These are phyloP conservation scores for Cephus nigrinus DNA, from an alignment of 2,888 invertebrate genomes.

Conservation along the genomic window DNA sequence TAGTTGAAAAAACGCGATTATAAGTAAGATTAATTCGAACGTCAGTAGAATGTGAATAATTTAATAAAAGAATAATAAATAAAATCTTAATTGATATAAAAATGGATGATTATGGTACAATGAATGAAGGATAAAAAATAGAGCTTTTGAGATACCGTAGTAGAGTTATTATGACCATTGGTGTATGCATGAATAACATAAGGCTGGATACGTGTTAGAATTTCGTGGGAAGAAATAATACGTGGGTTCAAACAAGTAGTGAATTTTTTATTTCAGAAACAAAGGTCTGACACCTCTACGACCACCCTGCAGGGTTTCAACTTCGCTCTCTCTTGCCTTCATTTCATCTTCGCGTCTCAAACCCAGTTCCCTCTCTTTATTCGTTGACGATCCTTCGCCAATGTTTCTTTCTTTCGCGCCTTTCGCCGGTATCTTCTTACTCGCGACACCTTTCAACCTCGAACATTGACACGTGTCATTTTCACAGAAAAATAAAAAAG, in stretches of 20 bases:
- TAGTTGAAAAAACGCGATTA: not conserved
- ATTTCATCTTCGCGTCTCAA: conserved; percentile 1
- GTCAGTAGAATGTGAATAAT: not conserved
- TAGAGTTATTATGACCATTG: not conserved
- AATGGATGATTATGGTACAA: not conserved
- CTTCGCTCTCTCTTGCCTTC: conserved; percentile 11
- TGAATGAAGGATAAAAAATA: not conserved
- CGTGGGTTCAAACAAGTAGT: conserved; percentile 15
- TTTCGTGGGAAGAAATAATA: conserved; percentile 15
- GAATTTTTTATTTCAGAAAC: conserved; percentile 21
- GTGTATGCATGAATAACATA: not conserved
- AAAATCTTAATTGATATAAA: too few relatives aligned
- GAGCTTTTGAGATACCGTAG: not conserved
- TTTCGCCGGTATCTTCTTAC: too few relatives aligned
- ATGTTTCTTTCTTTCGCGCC: not conserved
- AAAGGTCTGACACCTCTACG: conserved; percentile 12
- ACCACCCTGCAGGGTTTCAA: conserved; percentile 1
- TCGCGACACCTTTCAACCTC: not conserved
- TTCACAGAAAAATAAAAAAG: not conserved
- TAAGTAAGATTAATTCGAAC: not conserved
- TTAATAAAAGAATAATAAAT: not conserved
- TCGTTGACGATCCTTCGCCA: not conserved
- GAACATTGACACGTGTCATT: not conserved
- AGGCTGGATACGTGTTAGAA: not conserved
- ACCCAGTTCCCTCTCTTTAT: not conserved